Percentiles rank a stretch among this genome's conserved stretches.
Conservation (phyloP, 2,113 vertebrate genomes). For the Macaca mulatta region DNA sequence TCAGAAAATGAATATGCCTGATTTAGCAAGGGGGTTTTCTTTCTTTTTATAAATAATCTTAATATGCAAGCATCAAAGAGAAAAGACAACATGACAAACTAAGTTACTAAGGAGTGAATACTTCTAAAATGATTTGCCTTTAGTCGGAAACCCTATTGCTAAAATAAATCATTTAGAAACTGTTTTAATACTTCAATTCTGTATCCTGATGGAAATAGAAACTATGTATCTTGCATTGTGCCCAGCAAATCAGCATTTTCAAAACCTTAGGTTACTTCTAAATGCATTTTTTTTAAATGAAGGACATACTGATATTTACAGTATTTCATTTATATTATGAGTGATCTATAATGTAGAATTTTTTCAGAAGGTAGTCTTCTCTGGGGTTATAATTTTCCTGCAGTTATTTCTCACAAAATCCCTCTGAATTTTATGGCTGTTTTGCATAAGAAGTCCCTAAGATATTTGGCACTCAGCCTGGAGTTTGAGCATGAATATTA, state of each 20-base stretch:
- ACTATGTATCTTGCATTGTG: not conserved
- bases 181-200: not conserved
- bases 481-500: not conserved
- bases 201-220: not conserved
- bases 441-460: constrained; percentile 30
- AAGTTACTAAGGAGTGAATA: not conserved
- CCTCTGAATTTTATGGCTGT: not conserved
- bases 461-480: constrained; percentile 1
- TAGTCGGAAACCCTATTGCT: constrained; percentile 24
- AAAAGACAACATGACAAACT: not conserved
- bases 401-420: constrained; percentile 42
- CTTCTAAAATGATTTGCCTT: constrained; percentile 63
- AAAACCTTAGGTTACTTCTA: constrained; percentile 27
- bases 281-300: not conserved
- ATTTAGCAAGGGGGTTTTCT: constrained; percentile 26
- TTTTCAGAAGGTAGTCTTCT: constrained; percentile 1
- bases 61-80: constrained; percentile 16
- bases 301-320: not conserved
- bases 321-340: constrained; percentile 43
- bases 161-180: constrained; percentile 51
- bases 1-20: constrained; percentile 36
- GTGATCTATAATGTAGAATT: not conserved
- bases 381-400: constrained; percentile 21
- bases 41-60: constrained; percentile 50
- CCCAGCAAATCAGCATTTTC: not conserved